phyloP scores from a whole-genome alignment of 64 coral and sea anemone genomes.

The Montipora efflorescens region DNA sequence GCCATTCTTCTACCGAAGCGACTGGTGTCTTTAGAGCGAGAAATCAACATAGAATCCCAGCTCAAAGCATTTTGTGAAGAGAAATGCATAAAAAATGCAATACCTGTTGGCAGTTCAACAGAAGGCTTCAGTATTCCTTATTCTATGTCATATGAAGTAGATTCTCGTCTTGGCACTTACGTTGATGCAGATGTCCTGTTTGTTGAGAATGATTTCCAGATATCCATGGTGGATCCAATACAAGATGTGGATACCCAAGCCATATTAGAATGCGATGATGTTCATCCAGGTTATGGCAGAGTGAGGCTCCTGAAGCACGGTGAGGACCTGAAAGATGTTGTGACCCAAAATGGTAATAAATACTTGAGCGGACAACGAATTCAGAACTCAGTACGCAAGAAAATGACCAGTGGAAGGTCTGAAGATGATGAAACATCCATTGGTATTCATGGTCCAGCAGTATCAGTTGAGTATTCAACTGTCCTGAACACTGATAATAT shows the following conservation, averaged over 20 bases:
- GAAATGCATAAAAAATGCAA: slow-evolving; percentile 47
- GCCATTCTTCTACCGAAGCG: slow-evolving; percentile 50
- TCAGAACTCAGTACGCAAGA: slow-evolving; percentile 26
- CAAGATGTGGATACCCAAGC: slow-evolving; percentile 42
- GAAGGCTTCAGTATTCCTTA: slow-evolving; percentile 63
- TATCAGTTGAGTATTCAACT: slow-evolving; percentile 61
- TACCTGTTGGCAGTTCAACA: slow-evolving; percentile 61
- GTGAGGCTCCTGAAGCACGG: slow-evolving; percentile 20
- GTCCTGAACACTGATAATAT: slow-evolving; percentile 62
- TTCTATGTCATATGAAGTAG: slow-evolving; percentile 45
- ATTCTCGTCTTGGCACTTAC: slow-evolving; percentile 28
- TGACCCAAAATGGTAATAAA: slow-evolving; percentile 42
- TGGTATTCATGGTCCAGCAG: slow-evolving; percentile 60
- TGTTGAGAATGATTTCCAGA: slow-evolving; percentile 58
- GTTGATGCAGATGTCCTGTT: slow-evolving; percentile 61
- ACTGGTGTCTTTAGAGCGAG: slow-evolving; percentile 58
- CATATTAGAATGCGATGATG: slow-evolving; percentile 43
- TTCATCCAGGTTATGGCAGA: slow-evolving; percentile 53
- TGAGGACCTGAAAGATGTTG: slow-evolving; percentile 37
- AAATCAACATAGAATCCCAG: slow-evolving; percentile 56
- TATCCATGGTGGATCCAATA: slow-evolving; percentile 50
- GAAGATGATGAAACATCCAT: slow-evolving; percentile 27
- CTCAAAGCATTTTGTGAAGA: slow-evolving; percentile 66
- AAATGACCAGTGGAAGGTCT: slow-evolving; percentile 14
- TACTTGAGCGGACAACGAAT: slow-evolving; percentile 52